These are phyloP conservation scores for Hyles lineata DNA, from an alignment of 2,888 invertebrate species.

Conservation along the genomic window DNA sequence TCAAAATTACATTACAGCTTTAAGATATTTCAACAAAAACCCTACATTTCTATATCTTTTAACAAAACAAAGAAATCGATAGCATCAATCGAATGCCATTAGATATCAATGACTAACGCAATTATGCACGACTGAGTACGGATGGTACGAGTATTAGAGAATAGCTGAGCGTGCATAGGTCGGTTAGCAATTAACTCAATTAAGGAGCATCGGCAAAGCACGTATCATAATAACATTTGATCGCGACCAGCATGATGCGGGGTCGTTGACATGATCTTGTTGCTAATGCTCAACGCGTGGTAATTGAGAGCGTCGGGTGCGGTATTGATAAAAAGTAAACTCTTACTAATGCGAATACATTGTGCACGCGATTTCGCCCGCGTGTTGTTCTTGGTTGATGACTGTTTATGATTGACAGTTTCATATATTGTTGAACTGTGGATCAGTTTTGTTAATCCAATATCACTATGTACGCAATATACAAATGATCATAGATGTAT, in stretches of 20 bases:
- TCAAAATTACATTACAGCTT: too few species aligned
- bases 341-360: not conserved
- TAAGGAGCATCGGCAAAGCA: constrained; percentile 69
- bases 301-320: constrained; percentile 9
- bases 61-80: not conserved
- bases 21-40: not conserved
- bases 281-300: constrained; percentile 7
- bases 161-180: constrained; percentile 29
- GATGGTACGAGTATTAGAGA: constrained; percentile 14
- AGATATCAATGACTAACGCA: constrained; percentile 17
- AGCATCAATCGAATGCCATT: not conserved
- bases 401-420: not conserved
- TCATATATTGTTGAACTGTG: not conserved
- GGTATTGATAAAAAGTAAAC: not conserved
- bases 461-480: too few species aligned
- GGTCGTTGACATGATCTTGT: constrained; percentile 63
- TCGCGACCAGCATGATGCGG: constrained; percentile 60
- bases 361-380: constrained; percentile 6
- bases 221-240: constrained; percentile 75
- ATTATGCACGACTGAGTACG: constrained; percentile 12
- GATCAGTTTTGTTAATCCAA: not conserved
- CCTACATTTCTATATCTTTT: not conserved
- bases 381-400: not conserved
- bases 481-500: too few species aligned
- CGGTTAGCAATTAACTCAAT: constrained; percentile 72